phyloP scores from a whole-genome alignment of 2,113 vertebrate genomes.

The Okapia johnstoni region DNA sequence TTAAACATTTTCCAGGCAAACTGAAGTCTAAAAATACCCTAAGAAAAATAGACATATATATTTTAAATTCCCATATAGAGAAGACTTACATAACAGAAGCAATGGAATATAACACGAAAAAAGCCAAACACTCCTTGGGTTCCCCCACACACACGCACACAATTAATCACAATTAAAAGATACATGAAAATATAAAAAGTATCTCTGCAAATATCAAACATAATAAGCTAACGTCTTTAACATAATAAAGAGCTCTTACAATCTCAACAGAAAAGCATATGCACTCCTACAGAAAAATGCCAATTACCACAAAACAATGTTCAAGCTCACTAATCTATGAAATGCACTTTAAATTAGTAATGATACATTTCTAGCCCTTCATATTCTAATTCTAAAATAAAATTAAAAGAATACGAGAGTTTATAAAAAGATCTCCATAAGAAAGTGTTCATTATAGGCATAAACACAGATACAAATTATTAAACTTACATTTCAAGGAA shows the following conservation, averaged over 20 bases:
- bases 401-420: neutral
- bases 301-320: neutral
- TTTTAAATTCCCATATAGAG: neutral
- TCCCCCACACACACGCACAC: neutral
- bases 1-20: neutral
- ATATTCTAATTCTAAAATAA: neutral
- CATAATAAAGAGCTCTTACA: neutral
- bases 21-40: neutral
- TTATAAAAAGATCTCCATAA: neutral
- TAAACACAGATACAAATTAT: neutral
- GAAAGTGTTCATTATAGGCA: neutral
- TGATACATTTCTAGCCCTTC: neutral
- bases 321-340: neutral
- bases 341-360: neutral
- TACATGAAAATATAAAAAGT: neutral
- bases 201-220: neutral
- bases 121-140: neutral
- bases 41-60: neutral
- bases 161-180: neutral
- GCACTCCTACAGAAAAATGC: neutral
- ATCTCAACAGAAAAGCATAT: neutral
- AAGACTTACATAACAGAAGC: neutral
- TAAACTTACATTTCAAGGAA: neutral
- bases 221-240: neutral
- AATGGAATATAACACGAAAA: neutral